phyloP scores from a whole-genome alignment of 2,113 vertebrate genomes.

The Melanerpes formicivorus region DNA sequence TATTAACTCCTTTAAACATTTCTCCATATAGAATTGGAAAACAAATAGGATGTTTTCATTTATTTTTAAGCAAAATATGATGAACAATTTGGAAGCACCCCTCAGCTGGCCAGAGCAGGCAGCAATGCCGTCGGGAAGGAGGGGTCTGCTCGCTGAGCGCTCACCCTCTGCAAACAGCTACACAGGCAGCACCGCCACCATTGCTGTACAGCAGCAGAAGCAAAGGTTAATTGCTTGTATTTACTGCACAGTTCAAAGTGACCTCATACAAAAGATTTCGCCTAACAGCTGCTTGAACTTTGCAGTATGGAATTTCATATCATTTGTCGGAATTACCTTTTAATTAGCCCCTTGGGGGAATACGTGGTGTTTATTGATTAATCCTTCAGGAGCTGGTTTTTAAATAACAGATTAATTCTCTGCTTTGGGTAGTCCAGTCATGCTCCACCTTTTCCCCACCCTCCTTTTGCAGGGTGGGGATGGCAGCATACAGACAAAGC shows the following conservation, averaged over 20 bases:
- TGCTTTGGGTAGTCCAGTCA: not conserved
- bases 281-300: conserved; percentile 73
- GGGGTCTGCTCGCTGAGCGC: not conserved
- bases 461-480: not conserved
- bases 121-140: not conserved
- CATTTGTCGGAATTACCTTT: conserved; percentile 70
- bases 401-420: conserved; percentile 54
- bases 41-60: not conserved
- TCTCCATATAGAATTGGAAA: not conserved
- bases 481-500: not conserved
- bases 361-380: conserved; percentile 74
- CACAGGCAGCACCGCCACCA: not conserved
- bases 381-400: conserved; percentile 26
- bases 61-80: not conserved
- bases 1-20: not conserved
- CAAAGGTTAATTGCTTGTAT: conserved; percentile 73
- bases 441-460: not conserved
- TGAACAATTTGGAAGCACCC: not conserved
- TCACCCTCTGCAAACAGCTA: conserved; percentile 9
- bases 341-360: conserved; percentile 70
- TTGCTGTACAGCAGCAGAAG: conserved; percentile 50
- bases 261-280: conserved; percentile 66
- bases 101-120: not conserved
- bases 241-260: conserved; percentile 63
- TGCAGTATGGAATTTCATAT: conserved; percentile 71